Evolutionary conservation across 2,888 invertebrate species (phyloP), one percentile per base, ranked within the genome.

Genomic region (Brachycybe producta): DNA sequence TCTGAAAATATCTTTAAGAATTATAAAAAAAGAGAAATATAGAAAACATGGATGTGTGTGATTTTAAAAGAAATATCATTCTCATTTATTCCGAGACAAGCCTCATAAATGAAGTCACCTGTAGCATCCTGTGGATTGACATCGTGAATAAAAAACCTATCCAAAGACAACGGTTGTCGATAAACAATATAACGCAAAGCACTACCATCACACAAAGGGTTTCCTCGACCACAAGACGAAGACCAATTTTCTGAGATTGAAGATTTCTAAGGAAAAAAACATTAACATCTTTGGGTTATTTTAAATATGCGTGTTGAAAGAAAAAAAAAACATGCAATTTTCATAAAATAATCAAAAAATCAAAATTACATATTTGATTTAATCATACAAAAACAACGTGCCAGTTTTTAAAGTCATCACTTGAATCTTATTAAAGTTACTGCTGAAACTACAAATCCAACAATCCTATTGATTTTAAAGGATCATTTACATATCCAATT

Each of bases 61-160:
- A n/a, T n/a, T n/a, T n/a, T n/a, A n/a, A n/a, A n/a, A n/a, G n/a
- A n/a, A n/a, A n/a, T n/a, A n/a, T n/a, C n/a, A n/a, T n/a, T n/a
- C n/a, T n/a, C n/a, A n/a, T n/a, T n/a, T n/a, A n/a, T n/a, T n/a
- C n/a, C n/a, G n/a, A n/a, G n/a, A n/a, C n/a, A n/a, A n/a, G n/a
- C n/a, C n/a, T n/a, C n/a, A n/a, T n/a, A n/a, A n/a, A n/a, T n/a
- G n/a, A n/a, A n/a, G n/a, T 42, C 50, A 61, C 60, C 57, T 44
- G 57, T 49, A 39, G 58, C 60, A 53, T 61, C 61, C 40, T 58
- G 56, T n/a, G 56, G 43, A 21, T 35, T 54, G 21, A 69, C 65
- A 57, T 69, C 68, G 57, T 69, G 68, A 52, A 69, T 63, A 57
- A 68, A 67, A 59, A 69, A 68, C 19, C 69, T 61, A 56, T 70